phyloP scores from a whole-genome alignment of 2,888 invertebrate species.

The Cephus runcator region DNA sequence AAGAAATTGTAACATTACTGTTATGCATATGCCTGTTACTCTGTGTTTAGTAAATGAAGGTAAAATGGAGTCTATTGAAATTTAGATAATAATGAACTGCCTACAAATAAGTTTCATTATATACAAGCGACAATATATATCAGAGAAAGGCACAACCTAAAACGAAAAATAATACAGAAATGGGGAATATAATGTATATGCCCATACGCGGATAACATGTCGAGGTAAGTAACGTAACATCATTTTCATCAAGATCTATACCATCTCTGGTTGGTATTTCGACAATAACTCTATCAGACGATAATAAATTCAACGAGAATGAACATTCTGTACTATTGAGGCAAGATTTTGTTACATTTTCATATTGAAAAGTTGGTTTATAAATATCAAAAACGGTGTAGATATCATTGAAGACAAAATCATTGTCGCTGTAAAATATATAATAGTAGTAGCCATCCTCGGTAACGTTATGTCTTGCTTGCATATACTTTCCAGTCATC shows the following conservation, averaged over 20 bases:
- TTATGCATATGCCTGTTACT: not conserved
- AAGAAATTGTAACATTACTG: not conserved
- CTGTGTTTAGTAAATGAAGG: not conserved
- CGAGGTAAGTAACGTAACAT: slow-evolving; percentile 78
- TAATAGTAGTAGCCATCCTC: slow-evolving; percentile 89
- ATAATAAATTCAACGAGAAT: slow-evolving; percentile 77
- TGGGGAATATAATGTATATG: slow-evolving; percentile 83
- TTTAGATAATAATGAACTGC: not conserved
- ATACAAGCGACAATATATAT: not conserved
- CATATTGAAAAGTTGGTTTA: slow-evolving; percentile 84
- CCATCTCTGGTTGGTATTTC: slow-evolving; percentile 87
- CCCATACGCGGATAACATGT: slow-evolving; percentile 83
- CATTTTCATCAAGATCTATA: slow-evolving; percentile 80
- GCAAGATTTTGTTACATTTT: slow-evolving; percentile 77
- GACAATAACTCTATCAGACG: slow-evolving; percentile 83
- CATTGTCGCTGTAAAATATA: slow-evolving; percentile 89
- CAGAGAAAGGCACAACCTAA: slow-evolving; percentile 81
- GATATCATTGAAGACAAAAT: slow-evolving; percentile 81
- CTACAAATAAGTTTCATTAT: not conserved
- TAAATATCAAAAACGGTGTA: slow-evolving; percentile 87
- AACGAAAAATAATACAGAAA: slow-evolving; percentile 79
- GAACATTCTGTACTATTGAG: slow-evolving; percentile 82
- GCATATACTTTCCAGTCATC: slow-evolving; percentile 76
- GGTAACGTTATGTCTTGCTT: slow-evolving; percentile 76
- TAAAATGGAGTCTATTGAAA: too few relatives aligned